Percentiles rank a stretch among this genome's conserved stretches.
phyloP scores from a whole-genome alignment of 1,140 invertebrate genomes.

The Muscidifurax raptorellus region DNA sequence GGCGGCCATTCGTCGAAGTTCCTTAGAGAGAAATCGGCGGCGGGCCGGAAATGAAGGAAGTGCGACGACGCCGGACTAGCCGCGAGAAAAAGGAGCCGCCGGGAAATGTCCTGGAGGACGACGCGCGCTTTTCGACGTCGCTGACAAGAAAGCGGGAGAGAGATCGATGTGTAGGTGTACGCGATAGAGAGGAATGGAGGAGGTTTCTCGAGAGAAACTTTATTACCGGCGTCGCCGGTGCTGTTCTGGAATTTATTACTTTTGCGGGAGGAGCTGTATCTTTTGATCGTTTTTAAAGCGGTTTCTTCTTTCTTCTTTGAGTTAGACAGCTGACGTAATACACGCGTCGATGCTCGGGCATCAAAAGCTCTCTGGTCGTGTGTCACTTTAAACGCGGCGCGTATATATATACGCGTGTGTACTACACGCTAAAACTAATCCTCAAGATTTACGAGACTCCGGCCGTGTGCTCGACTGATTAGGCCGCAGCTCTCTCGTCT shows the following conservation, averaged over 20 bases:
- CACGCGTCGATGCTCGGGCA: too few species aligned
- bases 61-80: constrained; percentile 41
- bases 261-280: neutral
- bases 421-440: constrained; percentile 37
- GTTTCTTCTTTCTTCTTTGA: constrained; percentile 16
- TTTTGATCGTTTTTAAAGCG: constrained; percentile 39
- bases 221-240: constrained; percentile 43
- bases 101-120: constrained; percentile 37
- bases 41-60: constrained; percentile 49
- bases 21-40: constrained; percentile 38
- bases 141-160: neutral
- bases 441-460: constrained; percentile 34
- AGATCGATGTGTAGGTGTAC: neutral
- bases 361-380: neutral
- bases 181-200: neutral
- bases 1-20: constrained; percentile 15
- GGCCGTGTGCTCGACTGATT: constrained; percentile 33
- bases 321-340: neutral
- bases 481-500: constrained; percentile 23
- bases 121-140: neutral
- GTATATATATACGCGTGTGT: too few species aligned
- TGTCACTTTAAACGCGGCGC: neutral
- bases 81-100: constrained; percentile 34
- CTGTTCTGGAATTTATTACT: constrained; percentile 43
- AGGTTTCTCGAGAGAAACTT: constrained; percentile 33